Percentiles rank a stretch among this genome's conserved stretches.
These are phyloP conservation scores for Cataglyphis hispanica DNA, from an alignment of 1,140 invertebrate species.

Conservation along the genomic window DNA sequence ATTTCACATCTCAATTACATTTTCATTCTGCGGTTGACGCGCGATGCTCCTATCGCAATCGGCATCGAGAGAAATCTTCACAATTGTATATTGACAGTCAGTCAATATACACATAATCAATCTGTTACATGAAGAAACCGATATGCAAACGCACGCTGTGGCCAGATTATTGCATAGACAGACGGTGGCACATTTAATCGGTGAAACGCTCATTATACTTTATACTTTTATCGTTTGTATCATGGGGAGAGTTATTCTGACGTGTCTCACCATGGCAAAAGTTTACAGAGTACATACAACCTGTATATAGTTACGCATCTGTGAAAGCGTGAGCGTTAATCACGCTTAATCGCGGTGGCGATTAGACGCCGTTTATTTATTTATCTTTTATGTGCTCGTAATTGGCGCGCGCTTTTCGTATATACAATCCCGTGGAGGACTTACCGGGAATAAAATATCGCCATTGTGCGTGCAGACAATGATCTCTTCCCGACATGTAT, in stretches of 20 bases:
- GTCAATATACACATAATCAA: conserved; percentile 49
- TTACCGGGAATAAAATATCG: conserved; percentile 51
- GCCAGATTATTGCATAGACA: not conserved
- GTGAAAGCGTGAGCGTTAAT: conserved; percentile 37
- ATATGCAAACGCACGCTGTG: not conserved
- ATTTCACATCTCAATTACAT: conserved; percentile 18
- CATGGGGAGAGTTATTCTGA: conserved; percentile 27
- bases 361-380: conserved; percentile 57
- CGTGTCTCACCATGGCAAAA: conserved; percentile 59
- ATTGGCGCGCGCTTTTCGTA: conserved; percentile 13
- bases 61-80: conserved; percentile 56
- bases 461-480: conserved; percentile 51
- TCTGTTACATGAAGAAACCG: conserved; percentile 20
- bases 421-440: conserved; percentile 1
- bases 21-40: conserved; percentile 29
- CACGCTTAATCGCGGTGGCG: conserved; percentile 46
- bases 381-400: conserved; percentile 47
- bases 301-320: not conserved
- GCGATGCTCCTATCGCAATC: conserved; percentile 56
- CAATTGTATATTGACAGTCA: conserved; percentile 42
- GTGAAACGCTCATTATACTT: conserved; percentile 44
- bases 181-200: conserved; percentile 28
- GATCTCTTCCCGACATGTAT: conserved; percentile 16
- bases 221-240: conserved; percentile 38
- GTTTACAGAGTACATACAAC: conserved; percentile 12